Percentiles rank a stretch among this genome's conserved stretches.
These are phyloP conservation scores for Chlorops oryzae DNA, from an alignment of 1,140 invertebrate genomes.

Conservation along the genomic window DNA sequence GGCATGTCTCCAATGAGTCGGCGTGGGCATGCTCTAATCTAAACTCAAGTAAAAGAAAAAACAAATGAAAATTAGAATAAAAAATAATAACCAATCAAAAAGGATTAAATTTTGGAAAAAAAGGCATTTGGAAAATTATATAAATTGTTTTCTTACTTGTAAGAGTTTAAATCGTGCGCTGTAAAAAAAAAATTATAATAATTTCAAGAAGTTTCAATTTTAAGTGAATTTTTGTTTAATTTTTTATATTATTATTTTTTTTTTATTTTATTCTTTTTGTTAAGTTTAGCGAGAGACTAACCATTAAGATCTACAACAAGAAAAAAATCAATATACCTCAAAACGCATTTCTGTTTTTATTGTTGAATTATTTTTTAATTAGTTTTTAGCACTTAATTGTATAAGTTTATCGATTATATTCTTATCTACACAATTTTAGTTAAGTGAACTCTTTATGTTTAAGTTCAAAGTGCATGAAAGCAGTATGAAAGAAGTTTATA, in stretches of 20 bases:
- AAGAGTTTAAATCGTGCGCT: too few relatives aligned
- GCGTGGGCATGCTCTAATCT: too few relatives aligned
- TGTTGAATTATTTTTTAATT: not conserved
- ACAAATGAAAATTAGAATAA: not conserved
- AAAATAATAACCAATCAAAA: not conserved
- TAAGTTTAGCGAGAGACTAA: not conserved
- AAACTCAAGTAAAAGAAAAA: not conserved
- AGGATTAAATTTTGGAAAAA: not conserved
- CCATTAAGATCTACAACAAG: slow-evolving; percentile 33
- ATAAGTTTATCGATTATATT: too few relatives aligned
- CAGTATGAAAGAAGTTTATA: not conserved
- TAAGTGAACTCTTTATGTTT: too few relatives aligned
- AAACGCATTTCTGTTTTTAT: slow-evolving; percentile 46
- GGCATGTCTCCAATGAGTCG: too few relatives aligned
- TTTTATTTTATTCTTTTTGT: slow-evolving; percentile 15
- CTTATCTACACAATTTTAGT: too few relatives aligned
- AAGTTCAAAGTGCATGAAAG: too few relatives aligned
- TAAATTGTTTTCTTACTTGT: too few relatives aligned
- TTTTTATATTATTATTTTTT: slow-evolving; percentile 17
- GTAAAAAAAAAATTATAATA: too few relatives aligned
- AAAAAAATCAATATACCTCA: slow-evolving; percentile 48
- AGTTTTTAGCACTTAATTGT: too few relatives aligned
- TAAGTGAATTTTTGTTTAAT: slow-evolving; percentile 14
- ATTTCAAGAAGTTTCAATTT: too few relatives aligned
- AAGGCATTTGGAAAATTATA: too few relatives aligned